Conservation (phyloP, 2,888 invertebrate genomes). For the Heliconius hortense region DNA sequence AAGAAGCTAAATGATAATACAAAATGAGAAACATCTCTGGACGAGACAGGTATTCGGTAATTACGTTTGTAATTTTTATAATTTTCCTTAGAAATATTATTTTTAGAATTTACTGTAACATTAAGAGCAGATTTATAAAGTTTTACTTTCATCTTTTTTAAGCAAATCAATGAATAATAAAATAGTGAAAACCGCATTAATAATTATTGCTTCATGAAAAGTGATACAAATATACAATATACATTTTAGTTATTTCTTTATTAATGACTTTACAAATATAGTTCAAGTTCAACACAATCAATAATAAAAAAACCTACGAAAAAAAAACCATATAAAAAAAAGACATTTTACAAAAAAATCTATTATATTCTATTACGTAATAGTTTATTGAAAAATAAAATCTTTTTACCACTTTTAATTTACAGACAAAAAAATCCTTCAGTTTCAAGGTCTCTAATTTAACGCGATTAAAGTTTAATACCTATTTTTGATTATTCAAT, state of each 20-base stretch:
- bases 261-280: background rate
- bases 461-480: background rate
- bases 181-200: too few species aligned
- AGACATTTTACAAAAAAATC: background rate
- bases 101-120: too few species aligned
- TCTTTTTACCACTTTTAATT: conserved; percentile 3
- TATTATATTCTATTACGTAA: background rate
- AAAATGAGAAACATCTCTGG: background rate
- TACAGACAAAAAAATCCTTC: background rate
- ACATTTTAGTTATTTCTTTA: background rate
- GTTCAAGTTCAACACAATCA: background rate
- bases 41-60: background rate
- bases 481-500: background rate
- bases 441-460: conserved; percentile 11
- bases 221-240: background rate
- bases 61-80: background rate
- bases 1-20: background rate
- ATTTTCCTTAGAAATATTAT: too few species aligned
- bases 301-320: too few species aligned
- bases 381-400: background rate
- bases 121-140: too few species aligned
- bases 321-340: background rate
- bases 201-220: too few species aligned
- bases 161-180: too few species aligned
- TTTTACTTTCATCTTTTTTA: too few species aligned